A percentile compares a stretch with the other conserved stretches of the same genome.
These are phyloP conservation scores for Taurulus bubalis DNA, from an alignment of 2,113 vertebrate species.

Conservation along the genomic window DNA sequence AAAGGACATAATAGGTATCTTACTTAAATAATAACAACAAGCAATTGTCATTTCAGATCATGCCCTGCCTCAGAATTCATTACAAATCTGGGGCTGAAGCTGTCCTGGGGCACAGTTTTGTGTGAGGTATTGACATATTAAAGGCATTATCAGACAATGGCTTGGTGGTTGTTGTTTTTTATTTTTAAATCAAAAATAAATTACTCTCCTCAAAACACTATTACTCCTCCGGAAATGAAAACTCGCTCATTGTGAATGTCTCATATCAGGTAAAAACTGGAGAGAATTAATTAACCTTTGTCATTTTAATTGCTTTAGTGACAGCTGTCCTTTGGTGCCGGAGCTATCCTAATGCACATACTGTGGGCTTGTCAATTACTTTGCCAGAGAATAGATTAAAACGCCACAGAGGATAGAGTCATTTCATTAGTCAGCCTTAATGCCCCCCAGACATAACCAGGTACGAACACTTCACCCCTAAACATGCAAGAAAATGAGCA, in stretches of 20 bases:
- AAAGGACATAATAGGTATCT: conserved; percentile 23
- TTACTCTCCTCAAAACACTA: conserved; percentile 76
- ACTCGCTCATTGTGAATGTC: conserved; percentile 73
- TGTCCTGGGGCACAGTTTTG: conserved; percentile 56
- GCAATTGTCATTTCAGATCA: conserved; percentile 59
- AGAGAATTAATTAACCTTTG: conserved; percentile 85
- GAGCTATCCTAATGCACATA: conserved; percentile 75
- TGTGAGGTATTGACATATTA: conserved; percentile 72
- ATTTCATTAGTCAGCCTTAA: conserved; percentile 81
- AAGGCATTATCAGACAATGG: conserved; percentile 70
- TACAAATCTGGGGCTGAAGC: conserved; percentile 47
- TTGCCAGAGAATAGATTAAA: conserved; percentile 82
- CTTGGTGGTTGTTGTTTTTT: not conserved
- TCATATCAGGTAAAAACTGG: conserved; percentile 80
- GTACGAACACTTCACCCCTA: conserved; percentile 74
- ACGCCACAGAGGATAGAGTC: conserved; percentile 78
- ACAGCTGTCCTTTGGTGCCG: conserved; percentile 79
- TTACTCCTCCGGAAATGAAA: conserved; percentile 78
- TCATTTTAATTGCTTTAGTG: conserved; percentile 85
- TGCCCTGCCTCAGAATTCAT: conserved; percentile 66
- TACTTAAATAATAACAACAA: conserved; percentile 29
- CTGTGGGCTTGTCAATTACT: conserved; percentile 81
- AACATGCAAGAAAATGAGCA: conserved; percentile 77
- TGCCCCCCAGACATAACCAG: conserved; percentile 78
- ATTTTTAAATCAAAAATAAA: conserved; percentile 72